Evolutionary conservation across 2,888 invertebrate genomes (phyloP).

Genomic region (Parochlus steinenii): DNA sequence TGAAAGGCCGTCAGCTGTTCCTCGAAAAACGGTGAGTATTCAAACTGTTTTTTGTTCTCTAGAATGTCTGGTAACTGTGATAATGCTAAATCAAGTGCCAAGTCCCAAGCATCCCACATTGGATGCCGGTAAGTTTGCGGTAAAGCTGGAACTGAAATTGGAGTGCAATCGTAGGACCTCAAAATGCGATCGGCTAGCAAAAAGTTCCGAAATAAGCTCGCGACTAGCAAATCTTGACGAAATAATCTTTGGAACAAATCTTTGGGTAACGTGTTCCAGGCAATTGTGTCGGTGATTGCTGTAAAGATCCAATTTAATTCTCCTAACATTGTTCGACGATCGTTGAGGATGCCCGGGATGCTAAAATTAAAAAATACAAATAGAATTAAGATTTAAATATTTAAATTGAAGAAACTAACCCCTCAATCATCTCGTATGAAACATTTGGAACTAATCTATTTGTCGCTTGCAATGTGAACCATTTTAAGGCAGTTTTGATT

Average conservation of each 20-base stretch:
- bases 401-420: conserved; percentile 33
- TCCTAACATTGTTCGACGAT: conserved; percentile 91
- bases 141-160: conserved; percentile 81
- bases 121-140: conserved; percentile 81
- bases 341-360: conserved; percentile 88
- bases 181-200: conserved; percentile 91
- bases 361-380: conserved; percentile 30
- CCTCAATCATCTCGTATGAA: conserved; percentile 75
- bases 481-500: conserved; percentile 86
- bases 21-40: conserved; percentile 85
- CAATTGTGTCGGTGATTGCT: conserved; percentile 98
- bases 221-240: conserved; percentile 94
- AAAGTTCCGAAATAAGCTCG: conserved; percentile 93
- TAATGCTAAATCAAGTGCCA: conserved; percentile 85
- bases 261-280: conserved; percentile 91
- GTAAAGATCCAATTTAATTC: conserved; percentile 99
- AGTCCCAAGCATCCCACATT: conserved; percentile 97
- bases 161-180: conserved; percentile 91
- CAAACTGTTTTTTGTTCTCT: conserved; percentile 38
- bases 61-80: conserved; percentile 72
- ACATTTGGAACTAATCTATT: conserved; percentile 66
- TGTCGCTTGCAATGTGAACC: conserved; percentile 77
- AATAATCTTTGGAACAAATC: conserved; percentile 94
- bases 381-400: conserved; percentile 10
- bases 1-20: conserved; percentile 97